phyloP scores from a whole-genome alignment of 1,140 invertebrate species.

The Hylaeus volcanicus region DNA sequence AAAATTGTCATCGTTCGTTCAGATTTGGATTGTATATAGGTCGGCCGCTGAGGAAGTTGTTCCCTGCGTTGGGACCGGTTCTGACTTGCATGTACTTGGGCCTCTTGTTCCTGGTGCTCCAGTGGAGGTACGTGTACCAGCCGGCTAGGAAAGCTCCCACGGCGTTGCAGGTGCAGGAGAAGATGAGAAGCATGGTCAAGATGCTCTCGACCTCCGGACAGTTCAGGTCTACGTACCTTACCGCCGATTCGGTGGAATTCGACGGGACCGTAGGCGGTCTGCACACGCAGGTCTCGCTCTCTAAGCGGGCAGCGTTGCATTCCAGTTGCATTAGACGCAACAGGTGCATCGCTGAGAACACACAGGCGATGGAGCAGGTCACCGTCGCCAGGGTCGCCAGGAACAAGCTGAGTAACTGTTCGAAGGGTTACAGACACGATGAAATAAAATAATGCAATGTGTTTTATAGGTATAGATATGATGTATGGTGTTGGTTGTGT shows the following conservation, averaged over 20 bases:
- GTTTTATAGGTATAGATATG: too few species aligned
- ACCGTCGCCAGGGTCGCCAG: conserved; percentile 75
- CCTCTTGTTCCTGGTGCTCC: conserved; percentile 72
- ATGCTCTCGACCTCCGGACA: conserved; percentile 80
- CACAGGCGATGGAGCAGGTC: conserved; percentile 77
- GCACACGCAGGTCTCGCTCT: conserved; percentile 75
- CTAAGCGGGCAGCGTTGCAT: conserved; percentile 76
- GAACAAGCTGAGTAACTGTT: conserved; percentile 76
- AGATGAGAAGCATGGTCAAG: conserved; percentile 77
- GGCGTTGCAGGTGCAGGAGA: conserved; percentile 77
- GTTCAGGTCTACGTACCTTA: conserved; percentile 78
- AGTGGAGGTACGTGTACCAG: conserved; percentile 80
- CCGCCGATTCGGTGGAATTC: conserved; percentile 37
- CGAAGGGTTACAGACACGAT: background rate
- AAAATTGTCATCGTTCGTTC: conserved; percentile 68
- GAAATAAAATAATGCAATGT: too few species aligned
- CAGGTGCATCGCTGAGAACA: conserved; percentile 79
- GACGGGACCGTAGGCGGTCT: conserved; percentile 57
- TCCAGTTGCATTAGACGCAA: conserved; percentile 75
- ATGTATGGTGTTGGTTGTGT: too few species aligned
- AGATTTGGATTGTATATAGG: conserved; percentile 69
- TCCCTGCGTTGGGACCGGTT: conserved; percentile 68
- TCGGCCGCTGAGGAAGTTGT: conserved; percentile 63
- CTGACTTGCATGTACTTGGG: conserved; percentile 77
- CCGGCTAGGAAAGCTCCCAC: conserved; percentile 75